Conservation (phyloP, 2,888 invertebrate species). For the Heliconius aoede region DNA sequence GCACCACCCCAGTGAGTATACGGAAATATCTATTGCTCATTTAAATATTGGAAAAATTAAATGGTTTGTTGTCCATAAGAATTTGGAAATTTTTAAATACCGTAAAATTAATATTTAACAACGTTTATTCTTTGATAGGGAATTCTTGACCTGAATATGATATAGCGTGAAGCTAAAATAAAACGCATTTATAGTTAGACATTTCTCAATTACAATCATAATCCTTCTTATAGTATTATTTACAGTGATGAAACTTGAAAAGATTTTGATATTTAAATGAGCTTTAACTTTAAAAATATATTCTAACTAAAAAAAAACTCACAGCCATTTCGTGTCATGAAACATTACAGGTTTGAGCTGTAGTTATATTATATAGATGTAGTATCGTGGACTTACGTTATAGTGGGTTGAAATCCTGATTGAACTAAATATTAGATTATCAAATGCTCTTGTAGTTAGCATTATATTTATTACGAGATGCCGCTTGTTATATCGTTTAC, state of each 20-base stretch:
- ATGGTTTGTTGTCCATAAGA: not conserved
- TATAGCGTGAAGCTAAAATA: not conserved
- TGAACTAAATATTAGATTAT: conserved; percentile 14
- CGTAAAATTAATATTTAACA: not conserved
- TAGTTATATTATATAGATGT: conserved; percentile 8
- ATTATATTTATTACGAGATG: not conserved
- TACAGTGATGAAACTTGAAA: not conserved
- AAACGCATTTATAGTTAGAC: not conserved
- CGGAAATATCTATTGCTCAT: conserved; percentile 21
- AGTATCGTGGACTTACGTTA: conserved; percentile 12
- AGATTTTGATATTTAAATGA: conserved; percentile 27
- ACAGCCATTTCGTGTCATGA: conserved; percentile 74
- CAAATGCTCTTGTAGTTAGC: not conserved
- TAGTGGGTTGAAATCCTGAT: conserved; percentile 6
- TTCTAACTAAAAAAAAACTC: conserved; percentile 49
- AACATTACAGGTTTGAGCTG: conserved; percentile 60
- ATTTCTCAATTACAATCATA: not conserved
- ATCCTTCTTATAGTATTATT: not conserved
- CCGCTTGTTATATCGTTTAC: not conserved
- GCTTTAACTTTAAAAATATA: conserved; percentile 15
- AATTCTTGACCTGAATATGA: too few species aligned
- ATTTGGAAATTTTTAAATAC: not conserved
- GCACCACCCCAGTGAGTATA: conserved; percentile 79
- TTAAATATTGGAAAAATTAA: conserved; percentile 13
- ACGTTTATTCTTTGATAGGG: too few species aligned